Evolutionary conservation across 2,113 vertebrate species (phyloP).

Genomic region (Melanotaenia duboulayi): DNA sequence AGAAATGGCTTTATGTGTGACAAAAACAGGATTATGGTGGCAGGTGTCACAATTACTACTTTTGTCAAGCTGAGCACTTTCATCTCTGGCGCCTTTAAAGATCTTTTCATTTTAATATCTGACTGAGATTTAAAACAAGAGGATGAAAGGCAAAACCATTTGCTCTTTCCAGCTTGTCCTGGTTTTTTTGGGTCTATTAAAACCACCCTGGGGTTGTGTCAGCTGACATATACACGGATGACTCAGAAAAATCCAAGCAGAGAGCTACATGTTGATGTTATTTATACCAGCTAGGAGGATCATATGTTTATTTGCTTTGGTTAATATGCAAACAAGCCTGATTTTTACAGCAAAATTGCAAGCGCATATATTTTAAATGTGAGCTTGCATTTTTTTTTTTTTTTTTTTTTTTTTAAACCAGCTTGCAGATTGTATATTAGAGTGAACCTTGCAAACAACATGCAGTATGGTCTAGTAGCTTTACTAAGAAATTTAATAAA

Average conservation of each 20-base stretch:
- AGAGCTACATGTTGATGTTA: constrained; percentile 3
- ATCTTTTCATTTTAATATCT: constrained; percentile 26
- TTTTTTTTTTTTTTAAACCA: background rate
- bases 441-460: constrained; percentile 13
- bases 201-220: constrained; percentile 22
- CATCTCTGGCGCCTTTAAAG: constrained; percentile 38
- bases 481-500: constrained; percentile 2
- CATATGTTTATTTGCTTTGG: constrained; percentile 22
- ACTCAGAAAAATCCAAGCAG: constrained; percentile 1
- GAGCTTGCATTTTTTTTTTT: constrained; percentile 15
- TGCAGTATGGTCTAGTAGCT: background rate
- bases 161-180: constrained; percentile 6
- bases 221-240: constrained; percentile 16
- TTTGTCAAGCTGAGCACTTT: constrained; percentile 36
- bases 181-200: constrained; percentile 46
- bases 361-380: constrained; percentile 1
- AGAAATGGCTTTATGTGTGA: background rate
- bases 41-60: constrained; percentile 28
- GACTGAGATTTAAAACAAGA: constrained; percentile 23
- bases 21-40: background rate
- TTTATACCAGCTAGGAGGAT: constrained; percentile 10
- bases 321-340: constrained; percentile 12
- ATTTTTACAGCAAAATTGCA: constrained; percentile 7
- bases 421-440: too few relatives aligned
- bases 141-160: constrained; percentile 31